These are phyloP conservation scores for Copidosoma aretas DNA, from an alignment of 2,888 invertebrate species.

Conservation along the genomic window DNA sequence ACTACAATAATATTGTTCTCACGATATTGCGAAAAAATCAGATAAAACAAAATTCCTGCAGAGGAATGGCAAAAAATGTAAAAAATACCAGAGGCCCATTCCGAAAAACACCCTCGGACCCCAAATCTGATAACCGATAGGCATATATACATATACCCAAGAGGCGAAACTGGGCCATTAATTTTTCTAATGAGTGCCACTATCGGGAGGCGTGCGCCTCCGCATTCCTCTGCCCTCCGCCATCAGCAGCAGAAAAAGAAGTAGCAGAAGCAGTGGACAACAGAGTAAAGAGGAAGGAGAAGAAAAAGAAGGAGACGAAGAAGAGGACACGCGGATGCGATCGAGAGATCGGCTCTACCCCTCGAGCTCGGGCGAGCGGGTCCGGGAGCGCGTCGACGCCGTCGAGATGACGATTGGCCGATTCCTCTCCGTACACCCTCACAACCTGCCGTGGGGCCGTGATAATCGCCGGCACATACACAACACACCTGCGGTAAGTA, in stretches of 20 bases:
- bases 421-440: not conserved
- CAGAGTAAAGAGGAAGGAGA: no score
- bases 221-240: slow-evolving; percentile 7
- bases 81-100: no score
- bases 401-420: not conserved
- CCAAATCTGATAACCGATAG: not conserved
- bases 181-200: slow-evolving; percentile 25
- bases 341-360: slow-evolving; percentile 12
- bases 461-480: not conserved
- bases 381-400: not conserved
- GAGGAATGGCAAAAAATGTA: no score
- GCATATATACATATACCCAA: not conserved
- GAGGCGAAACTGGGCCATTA: slow-evolving; percentile 15
- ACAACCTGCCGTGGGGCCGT: not conserved
- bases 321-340: slow-evolving; percentile 34
- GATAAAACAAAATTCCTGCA: no score
- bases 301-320: slow-evolving; percentile 10
- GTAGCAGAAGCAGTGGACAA: no score
- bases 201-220: not conserved
- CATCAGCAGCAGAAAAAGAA: no score
- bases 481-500: not conserved
- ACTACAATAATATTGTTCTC: no score
- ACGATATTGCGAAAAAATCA: no score
- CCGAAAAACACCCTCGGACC: no score
- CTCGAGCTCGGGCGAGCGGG: not conserved